Conservation (phyloP, 2,797 vertebrate species). For the Pelodytes ibericus region DNA sequence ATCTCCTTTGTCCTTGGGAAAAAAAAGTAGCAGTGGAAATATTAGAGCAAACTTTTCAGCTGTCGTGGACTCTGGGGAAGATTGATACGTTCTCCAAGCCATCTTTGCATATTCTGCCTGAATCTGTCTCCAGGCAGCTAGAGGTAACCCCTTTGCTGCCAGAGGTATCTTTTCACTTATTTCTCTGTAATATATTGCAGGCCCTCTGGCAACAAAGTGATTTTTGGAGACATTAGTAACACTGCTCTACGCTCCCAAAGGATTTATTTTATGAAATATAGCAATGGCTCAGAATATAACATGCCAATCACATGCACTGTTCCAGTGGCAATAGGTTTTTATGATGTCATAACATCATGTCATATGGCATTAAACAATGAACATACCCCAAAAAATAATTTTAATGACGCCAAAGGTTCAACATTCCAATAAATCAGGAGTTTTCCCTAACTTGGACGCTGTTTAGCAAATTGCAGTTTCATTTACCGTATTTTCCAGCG, state of each 20-base stretch:
- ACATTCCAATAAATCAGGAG: no score
- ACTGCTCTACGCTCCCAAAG: background rate
- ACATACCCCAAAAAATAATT: no score
- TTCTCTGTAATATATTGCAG: slow-evolving; percentile 52
- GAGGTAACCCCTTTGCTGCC: slow-evolving; percentile 56
- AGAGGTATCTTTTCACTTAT: slow-evolving; percentile 48
- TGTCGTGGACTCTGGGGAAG: slow-evolving; percentile 76
- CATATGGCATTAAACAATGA: no score
- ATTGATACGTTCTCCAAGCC: slow-evolving; percentile 78
- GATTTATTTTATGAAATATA: background rate
- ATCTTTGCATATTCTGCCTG: slow-evolving; percentile 74
- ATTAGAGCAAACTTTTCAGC: slow-evolving; percentile 81
- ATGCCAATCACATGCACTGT: no score
- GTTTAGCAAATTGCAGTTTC: no score
- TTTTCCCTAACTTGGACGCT: no score
- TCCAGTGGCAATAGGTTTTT: no score
- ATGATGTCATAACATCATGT: no score
- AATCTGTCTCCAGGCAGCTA: slow-evolving; percentile 66
- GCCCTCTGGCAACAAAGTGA: slow-evolving; percentile 48
- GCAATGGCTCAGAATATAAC: background rate
- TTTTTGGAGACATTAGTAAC: slow-evolving; percentile 44
- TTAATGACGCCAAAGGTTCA: no score
- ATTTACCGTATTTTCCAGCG: no score
- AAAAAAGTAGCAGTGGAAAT: slow-evolving; percentile 79
- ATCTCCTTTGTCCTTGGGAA: slow-evolving; percentile 86